These are phyloP conservation scores for Limnephilus marmoratus DNA, from an alignment of 2,888 invertebrate genomes.

Conservation along the genomic window DNA sequence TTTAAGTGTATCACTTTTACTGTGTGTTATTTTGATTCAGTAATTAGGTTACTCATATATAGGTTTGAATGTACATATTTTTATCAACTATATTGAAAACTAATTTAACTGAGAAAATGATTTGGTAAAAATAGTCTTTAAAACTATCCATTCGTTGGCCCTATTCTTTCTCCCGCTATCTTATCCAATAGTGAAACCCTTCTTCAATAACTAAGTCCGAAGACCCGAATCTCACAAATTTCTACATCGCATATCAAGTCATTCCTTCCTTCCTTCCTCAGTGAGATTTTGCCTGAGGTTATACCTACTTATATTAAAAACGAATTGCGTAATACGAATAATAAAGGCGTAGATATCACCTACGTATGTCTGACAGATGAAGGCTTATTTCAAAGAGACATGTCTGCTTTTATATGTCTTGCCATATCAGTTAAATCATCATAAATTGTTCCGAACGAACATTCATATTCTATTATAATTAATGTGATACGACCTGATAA, in stretches of 20 bases:
- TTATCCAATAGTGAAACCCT: neutral
- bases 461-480: neutral
- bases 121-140: too few relatives aligned
- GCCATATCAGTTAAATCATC: neutral
- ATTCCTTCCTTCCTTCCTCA: neutral
- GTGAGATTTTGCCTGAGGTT: neutral
- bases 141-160: neutral
- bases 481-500: neutral
- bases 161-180: neutral
- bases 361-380: neutral
- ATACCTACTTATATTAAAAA: neutral
- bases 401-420: neutral
- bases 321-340: neutral
- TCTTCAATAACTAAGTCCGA: neutral
- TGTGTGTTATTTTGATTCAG: too few relatives aligned
- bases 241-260: neutral
- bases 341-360: neutral
- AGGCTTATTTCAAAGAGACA: neutral
- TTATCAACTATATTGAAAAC: neutral
- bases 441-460: neutral
- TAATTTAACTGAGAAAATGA: neutral
- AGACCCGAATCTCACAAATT: neutral
- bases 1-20: too few relatives aligned
- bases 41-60: too few relatives aligned
- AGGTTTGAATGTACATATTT: too few relatives aligned